Evolutionary conservation across 2,888 invertebrate genomes (phyloP).

Genomic region (Lasioglossum oenotherae): DNA sequence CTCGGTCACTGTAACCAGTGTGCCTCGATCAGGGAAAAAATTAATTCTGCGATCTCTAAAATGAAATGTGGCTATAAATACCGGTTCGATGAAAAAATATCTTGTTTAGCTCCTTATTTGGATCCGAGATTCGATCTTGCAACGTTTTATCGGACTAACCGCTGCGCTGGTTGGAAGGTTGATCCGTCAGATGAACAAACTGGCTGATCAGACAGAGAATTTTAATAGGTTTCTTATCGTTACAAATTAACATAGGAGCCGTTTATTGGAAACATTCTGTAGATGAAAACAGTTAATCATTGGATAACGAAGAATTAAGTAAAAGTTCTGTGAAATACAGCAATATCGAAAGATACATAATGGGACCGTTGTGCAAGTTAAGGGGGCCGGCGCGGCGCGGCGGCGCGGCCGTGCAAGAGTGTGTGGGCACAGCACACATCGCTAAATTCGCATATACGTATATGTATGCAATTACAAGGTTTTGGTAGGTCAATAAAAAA

Average conservation of each 20-base stretch:
- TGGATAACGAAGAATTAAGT: not conserved
- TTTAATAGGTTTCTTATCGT: not conserved
- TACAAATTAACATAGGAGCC: not conserved
- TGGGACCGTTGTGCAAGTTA: too few relatives aligned
- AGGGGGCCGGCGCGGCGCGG: too few relatives aligned
- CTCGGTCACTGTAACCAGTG: not conserved
- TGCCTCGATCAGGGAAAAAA: not conserved
- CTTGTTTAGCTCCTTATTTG: not conserved
- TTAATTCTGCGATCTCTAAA: not conserved
- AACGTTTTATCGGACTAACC: not conserved
- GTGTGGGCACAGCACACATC: too few relatives aligned
- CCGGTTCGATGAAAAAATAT: not conserved
- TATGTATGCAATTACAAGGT: too few relatives aligned
- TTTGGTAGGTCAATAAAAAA: too few relatives aligned
- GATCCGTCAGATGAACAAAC: not conserved
- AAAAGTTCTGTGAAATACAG: not conserved
- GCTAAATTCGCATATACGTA: too few relatives aligned
- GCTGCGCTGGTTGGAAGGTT: not conserved
- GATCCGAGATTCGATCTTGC: not conserved
- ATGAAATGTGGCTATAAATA: not conserved
- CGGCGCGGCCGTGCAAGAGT: too few relatives aligned
- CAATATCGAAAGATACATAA: not conserved
- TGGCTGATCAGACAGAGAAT: not conserved
- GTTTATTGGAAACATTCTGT: not conserved
- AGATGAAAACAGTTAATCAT: not conserved